Evolutionary conservation across 2,797 vertebrate species (phyloP).

Genomic region (Vultur gryphus): DNA sequence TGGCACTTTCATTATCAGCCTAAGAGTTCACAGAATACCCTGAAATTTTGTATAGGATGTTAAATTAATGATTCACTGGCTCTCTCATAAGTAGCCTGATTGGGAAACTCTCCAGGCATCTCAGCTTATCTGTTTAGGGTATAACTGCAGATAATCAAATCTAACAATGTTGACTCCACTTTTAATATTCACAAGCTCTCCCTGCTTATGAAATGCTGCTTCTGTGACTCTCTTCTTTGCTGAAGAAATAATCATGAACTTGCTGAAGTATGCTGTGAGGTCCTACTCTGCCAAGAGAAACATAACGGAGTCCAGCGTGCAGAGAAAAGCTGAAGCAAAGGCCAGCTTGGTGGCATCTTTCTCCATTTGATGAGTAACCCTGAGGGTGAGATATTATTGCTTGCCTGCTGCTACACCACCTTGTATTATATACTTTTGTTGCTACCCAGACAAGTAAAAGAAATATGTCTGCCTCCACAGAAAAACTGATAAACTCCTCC

Average conservation of each 20-base stretch:
- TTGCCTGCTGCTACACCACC: neutral
- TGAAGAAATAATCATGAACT: neutral
- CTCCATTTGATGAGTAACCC: neutral
- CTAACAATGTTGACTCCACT: neutral
- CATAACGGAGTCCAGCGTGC: rapidly evolving
- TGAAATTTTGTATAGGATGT: neutral
- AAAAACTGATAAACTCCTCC: neutral
- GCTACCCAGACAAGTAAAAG: neutral
- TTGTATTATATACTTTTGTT: neutral
- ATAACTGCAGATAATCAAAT: neutral
- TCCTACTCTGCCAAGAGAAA: neutral
- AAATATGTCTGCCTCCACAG: neutral
- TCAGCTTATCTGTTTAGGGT: neutral
- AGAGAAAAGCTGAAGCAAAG: neutral
- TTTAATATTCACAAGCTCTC: neutral
- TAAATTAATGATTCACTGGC: neutral
- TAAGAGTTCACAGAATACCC: neutral
- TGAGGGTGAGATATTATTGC: neutral
- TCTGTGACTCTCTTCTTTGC: neutral
- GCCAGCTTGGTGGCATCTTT: neutral
- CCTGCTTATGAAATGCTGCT: neutral
- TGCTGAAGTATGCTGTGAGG: neutral
- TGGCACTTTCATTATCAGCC: neutral
- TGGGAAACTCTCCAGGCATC: neutral
- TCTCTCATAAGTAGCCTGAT: neutral